These are phyloP conservation scores for Riparia riparia DNA, from an alignment of 2,113 vertebrate species.

Conservation along the genomic window DNA sequence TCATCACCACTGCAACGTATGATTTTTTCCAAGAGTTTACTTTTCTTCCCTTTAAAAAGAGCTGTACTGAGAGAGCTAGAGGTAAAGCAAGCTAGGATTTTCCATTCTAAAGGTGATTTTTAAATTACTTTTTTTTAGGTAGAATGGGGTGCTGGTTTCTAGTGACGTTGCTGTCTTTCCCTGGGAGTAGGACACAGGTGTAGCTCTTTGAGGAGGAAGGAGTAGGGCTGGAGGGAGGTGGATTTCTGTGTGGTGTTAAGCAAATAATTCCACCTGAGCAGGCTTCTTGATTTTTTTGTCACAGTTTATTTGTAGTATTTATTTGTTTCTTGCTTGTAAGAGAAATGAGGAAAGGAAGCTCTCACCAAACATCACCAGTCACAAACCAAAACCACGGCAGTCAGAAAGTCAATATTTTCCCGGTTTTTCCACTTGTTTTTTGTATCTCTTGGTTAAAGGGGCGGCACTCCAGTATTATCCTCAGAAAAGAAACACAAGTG, in stretches of 20 bases:
- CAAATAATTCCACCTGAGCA: neutral
- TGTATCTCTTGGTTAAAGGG: neutral
- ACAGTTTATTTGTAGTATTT: neutral
- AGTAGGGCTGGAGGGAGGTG: neutral
- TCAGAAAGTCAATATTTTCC: neutral
- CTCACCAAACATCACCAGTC: neutral
- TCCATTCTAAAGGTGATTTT: neutral
- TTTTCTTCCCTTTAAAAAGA: neutral
- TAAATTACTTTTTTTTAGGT: neutral
- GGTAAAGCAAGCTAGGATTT: neutral
- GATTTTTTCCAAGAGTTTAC: neutral
- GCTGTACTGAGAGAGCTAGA: neutral
- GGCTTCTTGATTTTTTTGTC: neutral
- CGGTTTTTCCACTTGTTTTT: neutral
- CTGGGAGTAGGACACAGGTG: neutral
- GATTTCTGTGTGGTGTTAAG: neutral
- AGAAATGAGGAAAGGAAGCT: neutral
- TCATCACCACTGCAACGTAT: neutral
- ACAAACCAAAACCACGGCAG: rapidly evolving
- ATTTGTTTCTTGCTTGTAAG: neutral
- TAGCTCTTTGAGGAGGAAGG: neutral
- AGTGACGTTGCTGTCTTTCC: neutral
- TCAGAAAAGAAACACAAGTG: neutral
- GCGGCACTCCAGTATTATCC: rapidly evolving
- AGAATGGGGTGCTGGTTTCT: neutral